A percentile compares a stretch with the other conserved stretches of the same genome.
Evolutionary conservation across 2,113 vertebrate genomes (phyloP).

Genomic region (Semnornis frantzii): DNA sequence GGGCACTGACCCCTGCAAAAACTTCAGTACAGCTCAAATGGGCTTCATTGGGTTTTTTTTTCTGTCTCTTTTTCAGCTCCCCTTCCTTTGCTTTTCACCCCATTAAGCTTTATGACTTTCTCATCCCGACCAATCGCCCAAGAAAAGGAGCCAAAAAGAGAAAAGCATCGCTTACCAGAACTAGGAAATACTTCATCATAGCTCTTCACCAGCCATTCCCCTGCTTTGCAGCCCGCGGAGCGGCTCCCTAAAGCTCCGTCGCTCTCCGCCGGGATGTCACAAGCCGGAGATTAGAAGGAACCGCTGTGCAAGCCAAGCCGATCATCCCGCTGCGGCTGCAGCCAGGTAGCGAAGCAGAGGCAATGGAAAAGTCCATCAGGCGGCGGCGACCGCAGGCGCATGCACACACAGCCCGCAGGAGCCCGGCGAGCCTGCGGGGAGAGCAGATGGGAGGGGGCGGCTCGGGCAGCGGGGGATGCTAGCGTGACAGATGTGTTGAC

Average conservation of each 20-base stretch:
- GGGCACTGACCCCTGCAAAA: background rate
- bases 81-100: background rate
- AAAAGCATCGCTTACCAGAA: slow-evolving; percentile 76
- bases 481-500: slow-evolving; percentile 67
- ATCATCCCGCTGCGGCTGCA: slow-evolving; percentile 74
- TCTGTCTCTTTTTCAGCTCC: background rate
- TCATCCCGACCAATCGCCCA: background rate
- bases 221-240: background rate
- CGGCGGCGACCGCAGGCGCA: background rate
- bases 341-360: slow-evolving; percentile 36
- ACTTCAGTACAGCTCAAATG: background rate
- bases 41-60: background rate
- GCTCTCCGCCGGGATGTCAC: slow-evolving; percentile 74
- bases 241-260: slow-evolving; percentile 48
- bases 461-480: slow-evolving; percentile 8
- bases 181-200: background rate
- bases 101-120: background rate
- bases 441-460: slow-evolving; percentile 65
- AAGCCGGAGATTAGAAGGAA: slow-evolving; percentile 85
- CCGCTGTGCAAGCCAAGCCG: slow-evolving; percentile 73
- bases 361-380: slow-evolving; percentile 70
- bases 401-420: background rate
- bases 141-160: background rate
- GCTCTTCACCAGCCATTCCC: slow-evolving; percentile 14
- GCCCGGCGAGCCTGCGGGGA: background rate